Percentiles rank a stretch among this genome's conserved stretches.
Conservation (phyloP, 2,113 vertebrate genomes). For the Nymphicus hollandicus region DNA sequence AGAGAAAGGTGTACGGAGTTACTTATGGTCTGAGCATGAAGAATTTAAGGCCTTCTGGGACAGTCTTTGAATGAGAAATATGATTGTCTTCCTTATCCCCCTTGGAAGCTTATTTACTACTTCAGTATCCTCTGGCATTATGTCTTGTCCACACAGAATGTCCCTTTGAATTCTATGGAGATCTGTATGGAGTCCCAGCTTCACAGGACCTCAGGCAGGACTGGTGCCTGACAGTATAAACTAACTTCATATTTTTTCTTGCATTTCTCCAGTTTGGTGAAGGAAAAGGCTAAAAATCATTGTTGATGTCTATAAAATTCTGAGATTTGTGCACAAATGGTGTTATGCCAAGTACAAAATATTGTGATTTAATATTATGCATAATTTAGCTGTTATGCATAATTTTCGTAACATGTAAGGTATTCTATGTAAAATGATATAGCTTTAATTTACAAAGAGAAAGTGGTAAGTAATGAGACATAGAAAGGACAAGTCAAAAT, state of each 20-base stretch:
- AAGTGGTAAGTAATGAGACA: background rate
- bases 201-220: background rate
- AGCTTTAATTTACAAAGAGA: background rate
- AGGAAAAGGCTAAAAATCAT: background rate
- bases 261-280: background rate
- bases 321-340: fast-evolving
- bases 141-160: background rate
- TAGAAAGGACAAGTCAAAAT: background rate
- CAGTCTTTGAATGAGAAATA: background rate
- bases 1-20: background rate
- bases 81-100: background rate
- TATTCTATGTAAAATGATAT: background rate
- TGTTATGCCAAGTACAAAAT: background rate
- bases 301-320: background rate
- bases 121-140: background rate
- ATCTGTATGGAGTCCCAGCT: background rate
- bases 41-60: background rate
- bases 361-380: background rate
- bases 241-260: background rate
- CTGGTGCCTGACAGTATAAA: background rate
- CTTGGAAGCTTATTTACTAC: background rate
- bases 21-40: background rate
- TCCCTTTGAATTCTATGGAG: background rate
- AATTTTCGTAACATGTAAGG: background rate
- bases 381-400: background rate